phyloP scores from a whole-genome alignment of 2,797 vertebrate genomes.

The Neosilurus hyrtlii region DNA sequence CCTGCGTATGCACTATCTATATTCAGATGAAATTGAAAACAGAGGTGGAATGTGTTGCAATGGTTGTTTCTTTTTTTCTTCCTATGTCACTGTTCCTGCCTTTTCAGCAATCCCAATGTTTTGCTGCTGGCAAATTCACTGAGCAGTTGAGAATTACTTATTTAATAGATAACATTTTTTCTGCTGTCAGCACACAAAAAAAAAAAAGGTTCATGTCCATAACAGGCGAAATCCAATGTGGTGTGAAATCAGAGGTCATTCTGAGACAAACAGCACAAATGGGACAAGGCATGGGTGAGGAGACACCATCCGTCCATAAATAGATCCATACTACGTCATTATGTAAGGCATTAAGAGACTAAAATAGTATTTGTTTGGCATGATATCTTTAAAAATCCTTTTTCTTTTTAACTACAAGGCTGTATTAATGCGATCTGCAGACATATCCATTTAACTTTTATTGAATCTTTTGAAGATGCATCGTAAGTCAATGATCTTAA shows the following conservation, averaged over 20 bases:
- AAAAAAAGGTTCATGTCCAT: conserved; percentile 71
- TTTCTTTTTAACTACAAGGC: no score
- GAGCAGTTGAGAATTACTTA: conserved; percentile 82
- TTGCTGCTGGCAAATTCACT: conserved; percentile 75
- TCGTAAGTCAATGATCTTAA: conserved; percentile 69
- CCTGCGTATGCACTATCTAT: conserved; percentile 44
- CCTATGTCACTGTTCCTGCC: conserved; percentile 61
- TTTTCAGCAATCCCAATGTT: conserved; percentile 79
- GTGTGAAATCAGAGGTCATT: conserved; percentile 82
- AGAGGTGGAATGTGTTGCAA: conserved; percentile 40
- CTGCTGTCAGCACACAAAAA: conserved; percentile 77
- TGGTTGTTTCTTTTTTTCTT: conserved; percentile 39
- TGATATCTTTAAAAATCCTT: conserved; percentile 38
- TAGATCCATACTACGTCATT: conserved; percentile 67
- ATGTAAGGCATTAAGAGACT: conserved; percentile 61
- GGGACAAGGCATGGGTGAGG: conserved; percentile 60
- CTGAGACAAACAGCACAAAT: conserved; percentile 75
- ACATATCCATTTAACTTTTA: conserved; percentile 62
- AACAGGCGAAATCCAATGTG: conserved; percentile 74
- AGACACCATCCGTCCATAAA: conserved; percentile 73
- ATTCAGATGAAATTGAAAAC: conserved; percentile 51
- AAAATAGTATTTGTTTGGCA: conserved; percentile 61
- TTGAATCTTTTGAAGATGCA: conserved; percentile 67
- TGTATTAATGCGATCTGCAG: conserved; percentile 54
- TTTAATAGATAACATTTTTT: conserved; percentile 83